Evolutionary conservation across 2,113 vertebrate genomes (phyloP).

Genomic region (Emydocephalus ijimae): DNA sequence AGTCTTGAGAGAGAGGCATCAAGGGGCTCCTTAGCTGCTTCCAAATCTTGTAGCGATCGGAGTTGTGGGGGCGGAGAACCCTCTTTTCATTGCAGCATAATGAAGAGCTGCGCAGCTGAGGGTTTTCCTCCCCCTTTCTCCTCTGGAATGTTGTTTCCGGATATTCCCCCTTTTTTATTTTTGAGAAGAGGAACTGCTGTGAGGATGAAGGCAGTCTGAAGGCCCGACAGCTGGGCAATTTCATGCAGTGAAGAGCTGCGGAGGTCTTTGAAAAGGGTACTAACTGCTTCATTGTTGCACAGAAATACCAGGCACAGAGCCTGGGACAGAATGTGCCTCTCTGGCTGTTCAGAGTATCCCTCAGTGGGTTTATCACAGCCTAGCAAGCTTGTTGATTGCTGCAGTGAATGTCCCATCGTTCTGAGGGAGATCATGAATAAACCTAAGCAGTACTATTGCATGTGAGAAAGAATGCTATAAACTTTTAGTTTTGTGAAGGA

Average conservation of each 20-base stretch:
- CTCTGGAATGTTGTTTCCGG: neutral
- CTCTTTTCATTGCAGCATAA: neutral
- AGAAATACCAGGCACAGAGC: slow-evolving; percentile 11
- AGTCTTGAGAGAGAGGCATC: neutral
- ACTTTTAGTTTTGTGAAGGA: neutral
- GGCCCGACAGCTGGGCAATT: fast-evolving
- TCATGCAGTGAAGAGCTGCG: slow-evolving; percentile 9
- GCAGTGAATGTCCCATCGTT: neutral
- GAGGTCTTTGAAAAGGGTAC: slow-evolving; percentile 17
- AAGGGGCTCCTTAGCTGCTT: neutral
- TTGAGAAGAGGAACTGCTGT: neutral
- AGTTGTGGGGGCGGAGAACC: neutral
- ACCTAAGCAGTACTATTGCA: neutral
- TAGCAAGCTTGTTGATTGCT: slow-evolving; percentile 11
- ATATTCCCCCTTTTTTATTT: neutral
- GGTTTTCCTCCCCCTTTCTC: slow-evolving; percentile 15
- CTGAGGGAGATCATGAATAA: neutral
- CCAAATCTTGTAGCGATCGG: neutral
- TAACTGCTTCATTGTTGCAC: slow-evolving; percentile 13
- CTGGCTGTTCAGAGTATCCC: neutral
- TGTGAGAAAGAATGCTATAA: neutral
- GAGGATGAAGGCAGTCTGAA: neutral
- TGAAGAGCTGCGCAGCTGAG: fast-evolving
- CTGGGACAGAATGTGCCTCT: slow-evolving; percentile 28
- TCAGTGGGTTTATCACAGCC: neutral